These are phyloP conservation scores for Panagrolaimus sp. DNA, from an alignment of 1,140 invertebrate species.

Conservation along the genomic window DNA sequence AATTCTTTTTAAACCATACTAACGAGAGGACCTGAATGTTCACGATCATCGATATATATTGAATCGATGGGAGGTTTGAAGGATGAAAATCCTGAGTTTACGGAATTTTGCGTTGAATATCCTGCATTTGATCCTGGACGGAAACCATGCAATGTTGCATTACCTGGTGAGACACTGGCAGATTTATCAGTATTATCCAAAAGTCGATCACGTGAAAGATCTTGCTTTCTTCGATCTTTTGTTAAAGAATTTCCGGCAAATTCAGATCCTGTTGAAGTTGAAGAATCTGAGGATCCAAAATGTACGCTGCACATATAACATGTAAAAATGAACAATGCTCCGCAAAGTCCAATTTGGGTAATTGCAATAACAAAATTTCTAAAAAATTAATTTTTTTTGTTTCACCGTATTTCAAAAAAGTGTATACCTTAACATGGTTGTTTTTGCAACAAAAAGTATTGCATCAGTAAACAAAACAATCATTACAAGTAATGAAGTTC, in stretches of 20 bases:
- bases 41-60: conserved; percentile 7
- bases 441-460: conserved; percentile 2
- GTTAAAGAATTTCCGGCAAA: conserved; percentile 1
- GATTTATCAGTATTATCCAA: conserved; percentile 7
- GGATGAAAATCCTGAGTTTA: neutral
- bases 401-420: neutral
- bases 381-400: neutral
- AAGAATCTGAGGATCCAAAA: conserved; percentile 5
- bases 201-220: neutral
- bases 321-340: conserved; percentile 4
- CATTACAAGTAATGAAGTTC: neutral
- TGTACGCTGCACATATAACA: conserved; percentile 3
- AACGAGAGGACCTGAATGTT: conserved; percentile 5
- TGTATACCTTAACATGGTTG: conserved; percentile 1
- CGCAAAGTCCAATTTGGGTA: conserved; percentile 4
- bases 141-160: conserved; percentile 10
- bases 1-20: neutral
- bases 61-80: conserved; percentile 9
- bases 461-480: conserved; percentile 6
- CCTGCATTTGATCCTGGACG: neutral
- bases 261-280: neutral
- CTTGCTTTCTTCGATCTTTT: neutral
- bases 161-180: conserved; percentile 7
- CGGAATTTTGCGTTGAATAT: conserved; percentile 12
- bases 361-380: conserved; percentile 10